phyloP scores from a whole-genome alignment of 2,888 invertebrate genomes.

The Dolichomitus sp. region DNA sequence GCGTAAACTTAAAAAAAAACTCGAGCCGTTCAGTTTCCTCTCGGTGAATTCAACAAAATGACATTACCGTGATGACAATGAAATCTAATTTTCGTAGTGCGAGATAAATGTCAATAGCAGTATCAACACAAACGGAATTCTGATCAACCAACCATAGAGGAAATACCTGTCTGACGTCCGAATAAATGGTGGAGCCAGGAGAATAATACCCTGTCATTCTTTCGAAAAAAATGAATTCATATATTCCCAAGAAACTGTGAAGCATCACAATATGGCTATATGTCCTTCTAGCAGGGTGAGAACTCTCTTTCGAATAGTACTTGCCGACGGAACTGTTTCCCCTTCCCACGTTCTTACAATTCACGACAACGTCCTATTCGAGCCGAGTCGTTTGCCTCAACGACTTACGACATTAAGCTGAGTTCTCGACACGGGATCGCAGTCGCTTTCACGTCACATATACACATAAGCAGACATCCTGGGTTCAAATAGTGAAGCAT shows the following conservation, averaged over 20 bases:
- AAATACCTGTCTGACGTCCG: background rate
- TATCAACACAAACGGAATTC: background rate
- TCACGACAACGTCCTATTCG: slow-evolving; percentile 31
- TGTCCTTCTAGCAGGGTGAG: slow-evolving; percentile 17
- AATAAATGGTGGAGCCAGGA: background rate
- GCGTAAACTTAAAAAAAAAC: background rate
- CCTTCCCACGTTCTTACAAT: slow-evolving; percentile 9
- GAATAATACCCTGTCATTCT: background rate
- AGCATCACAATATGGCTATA: slow-evolving; percentile 9
- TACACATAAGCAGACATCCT: slow-evolving; percentile 8
- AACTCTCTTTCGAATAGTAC: slow-evolving; percentile 9
- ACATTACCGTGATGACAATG: slow-evolving; percentile 1
- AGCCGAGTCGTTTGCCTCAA: slow-evolving; percentile 67
- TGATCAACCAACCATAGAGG: background rate
- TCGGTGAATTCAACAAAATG: slow-evolving; percentile 7
- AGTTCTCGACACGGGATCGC: slow-evolving; percentile 63
- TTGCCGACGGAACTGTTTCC: slow-evolving; percentile 25
- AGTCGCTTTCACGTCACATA: slow-evolving; percentile 28
- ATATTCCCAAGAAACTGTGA: background rate
- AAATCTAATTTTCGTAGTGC: background rate
- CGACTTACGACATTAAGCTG: slow-evolving; percentile 72
- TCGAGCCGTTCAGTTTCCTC: slow-evolving; percentile 9
- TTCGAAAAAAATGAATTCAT: background rate
- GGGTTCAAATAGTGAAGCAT: slow-evolving; percentile 2
- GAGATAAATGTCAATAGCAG: background rate